Percentiles rank a stretch among this genome's conserved stretches.
Evolutionary conservation across 2,113 vertebrate genomes (phyloP).

Genomic region (Catagonus wagneri): DNA sequence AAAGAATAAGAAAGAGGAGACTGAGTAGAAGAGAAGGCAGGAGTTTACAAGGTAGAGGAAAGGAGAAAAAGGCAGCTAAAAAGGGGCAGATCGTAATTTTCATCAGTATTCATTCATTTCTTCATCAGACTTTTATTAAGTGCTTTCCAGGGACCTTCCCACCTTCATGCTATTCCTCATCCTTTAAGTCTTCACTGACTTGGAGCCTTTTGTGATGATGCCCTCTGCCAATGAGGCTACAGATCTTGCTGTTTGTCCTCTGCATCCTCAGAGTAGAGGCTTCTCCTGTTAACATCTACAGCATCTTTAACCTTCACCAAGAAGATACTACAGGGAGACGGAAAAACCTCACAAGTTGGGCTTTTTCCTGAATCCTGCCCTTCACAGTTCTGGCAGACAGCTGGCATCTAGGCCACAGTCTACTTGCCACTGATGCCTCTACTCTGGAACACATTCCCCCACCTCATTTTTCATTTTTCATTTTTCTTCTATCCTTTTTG

Average conservation of each 20-base stretch:
- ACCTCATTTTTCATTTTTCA: background rate
- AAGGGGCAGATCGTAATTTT: background rate
- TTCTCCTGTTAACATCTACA: background rate
- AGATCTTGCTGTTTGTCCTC: background rate
- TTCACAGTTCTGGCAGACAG: background rate
- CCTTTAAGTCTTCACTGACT: background rate
- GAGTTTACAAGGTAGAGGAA: background rate
- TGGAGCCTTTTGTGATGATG: background rate
- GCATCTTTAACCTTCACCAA: background rate
- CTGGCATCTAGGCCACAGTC: background rate
- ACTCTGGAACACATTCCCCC: background rate
- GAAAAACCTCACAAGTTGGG: background rate
- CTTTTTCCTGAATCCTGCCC: background rate
- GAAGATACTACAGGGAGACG: background rate
- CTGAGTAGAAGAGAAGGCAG: background rate
- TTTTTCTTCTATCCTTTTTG: background rate
- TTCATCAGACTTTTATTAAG: background rate
- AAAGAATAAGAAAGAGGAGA: background rate
- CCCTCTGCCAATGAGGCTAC: background rate
- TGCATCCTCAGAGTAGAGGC: background rate
- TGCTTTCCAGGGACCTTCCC: background rate
- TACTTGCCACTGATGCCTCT: background rate
- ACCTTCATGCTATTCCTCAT: background rate
- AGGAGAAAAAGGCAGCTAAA: background rate
- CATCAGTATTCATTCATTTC: background rate